Conservation (phyloP, 2,888 invertebrate genomes). For the Cantharis rufa region DNA sequence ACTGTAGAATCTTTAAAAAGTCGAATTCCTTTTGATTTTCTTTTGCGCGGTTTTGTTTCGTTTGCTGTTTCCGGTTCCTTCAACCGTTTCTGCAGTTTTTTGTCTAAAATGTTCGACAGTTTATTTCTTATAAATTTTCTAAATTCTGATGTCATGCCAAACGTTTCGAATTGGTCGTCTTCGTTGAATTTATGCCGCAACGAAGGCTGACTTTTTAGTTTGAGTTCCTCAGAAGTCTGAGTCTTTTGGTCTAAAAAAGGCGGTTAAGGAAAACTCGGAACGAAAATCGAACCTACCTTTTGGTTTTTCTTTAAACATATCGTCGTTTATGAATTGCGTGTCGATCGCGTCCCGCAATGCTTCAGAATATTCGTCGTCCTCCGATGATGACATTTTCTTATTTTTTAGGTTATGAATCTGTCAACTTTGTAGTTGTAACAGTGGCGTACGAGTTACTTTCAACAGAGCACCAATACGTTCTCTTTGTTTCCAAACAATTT, state of each 20-base stretch:
- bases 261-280: not conserved
- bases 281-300: not conserved
- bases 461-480: not conserved
- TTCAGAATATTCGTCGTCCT: slow-evolving; percentile 49
- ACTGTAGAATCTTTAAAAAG: slow-evolving; percentile 56
- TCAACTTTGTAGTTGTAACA: not conserved
- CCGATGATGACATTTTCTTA: slow-evolving; percentile 42
- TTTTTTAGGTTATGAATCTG: not conserved
- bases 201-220: slow-evolving; percentile 33
- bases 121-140: slow-evolving; percentile 59
- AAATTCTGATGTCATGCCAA: slow-evolving; percentile 59
- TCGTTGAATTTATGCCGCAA: slow-evolving; percentile 47
- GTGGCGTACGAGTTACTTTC: not conserved
- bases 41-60: slow-evolving; percentile 28
- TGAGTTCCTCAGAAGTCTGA: not conserved
- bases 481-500: no score
- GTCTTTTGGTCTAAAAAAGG: not conserved
- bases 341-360: slow-evolving; percentile 58
- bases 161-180: slow-evolving; percentile 61
- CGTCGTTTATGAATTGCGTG: slow-evolving; percentile 50
- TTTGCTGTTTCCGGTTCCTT: not conserved
- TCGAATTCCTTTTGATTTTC: slow-evolving; percentile 52
- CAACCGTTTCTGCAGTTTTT: slow-evolving; percentile 48
- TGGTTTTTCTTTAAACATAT: slow-evolving; percentile 1
- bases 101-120: slow-evolving; percentile 58